Percentiles rank a stretch among this genome's conserved stretches.
Evolutionary conservation across 2,113 vertebrate species (phyloP).

Genomic region (Ranitomeya variabilis): DNA sequence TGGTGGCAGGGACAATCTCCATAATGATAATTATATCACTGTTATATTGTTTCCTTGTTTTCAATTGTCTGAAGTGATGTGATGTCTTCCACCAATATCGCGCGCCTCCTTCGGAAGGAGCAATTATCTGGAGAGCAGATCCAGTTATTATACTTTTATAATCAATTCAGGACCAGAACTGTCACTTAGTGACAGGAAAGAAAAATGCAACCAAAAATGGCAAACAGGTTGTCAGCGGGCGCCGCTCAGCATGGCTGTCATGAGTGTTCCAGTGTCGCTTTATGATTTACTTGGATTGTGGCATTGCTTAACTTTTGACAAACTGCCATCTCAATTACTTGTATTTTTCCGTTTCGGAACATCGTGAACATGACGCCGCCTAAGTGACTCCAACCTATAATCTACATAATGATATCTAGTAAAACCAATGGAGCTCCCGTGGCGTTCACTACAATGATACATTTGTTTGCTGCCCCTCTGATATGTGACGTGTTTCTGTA

Average conservation of each 20-base stretch:
- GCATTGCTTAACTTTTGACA: constrained; percentile 42
- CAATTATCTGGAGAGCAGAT: constrained; percentile 35
- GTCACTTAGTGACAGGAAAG: constrained; percentile 27
- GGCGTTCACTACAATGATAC: neutral
- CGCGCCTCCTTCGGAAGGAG: constrained; percentile 21
- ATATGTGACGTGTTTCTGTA: neutral
- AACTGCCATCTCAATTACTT: constrained; percentile 43
- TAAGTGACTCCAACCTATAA: constrained; percentile 43
- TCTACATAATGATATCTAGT: constrained; percentile 39
- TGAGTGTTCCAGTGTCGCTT: constrained; percentile 26
- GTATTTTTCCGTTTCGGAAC: constrained; percentile 36
- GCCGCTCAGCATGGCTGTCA: constrained; percentile 33
- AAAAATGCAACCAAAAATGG: constrained; percentile 3
- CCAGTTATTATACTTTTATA: constrained; percentile 49
- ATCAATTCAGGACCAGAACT: constrained; percentile 43
- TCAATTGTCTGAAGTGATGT: constrained; percentile 11
- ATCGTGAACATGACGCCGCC: constrained; percentile 2
- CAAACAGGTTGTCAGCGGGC: constrained; percentile 27
- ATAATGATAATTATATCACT: constrained; percentile 20
- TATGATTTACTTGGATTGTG: constrained; percentile 38
- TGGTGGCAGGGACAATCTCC: neutral
- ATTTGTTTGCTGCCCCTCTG: neutral
- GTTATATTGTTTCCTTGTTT: neutral
- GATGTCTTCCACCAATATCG: constrained; percentile 28
- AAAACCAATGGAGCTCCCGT: constrained; percentile 22